Evolutionary conservation across 2,113 vertebrate species (phyloP), one percentile per base, ranked within the genome.

Genomic region (Carollia perspicillata): DNA sequence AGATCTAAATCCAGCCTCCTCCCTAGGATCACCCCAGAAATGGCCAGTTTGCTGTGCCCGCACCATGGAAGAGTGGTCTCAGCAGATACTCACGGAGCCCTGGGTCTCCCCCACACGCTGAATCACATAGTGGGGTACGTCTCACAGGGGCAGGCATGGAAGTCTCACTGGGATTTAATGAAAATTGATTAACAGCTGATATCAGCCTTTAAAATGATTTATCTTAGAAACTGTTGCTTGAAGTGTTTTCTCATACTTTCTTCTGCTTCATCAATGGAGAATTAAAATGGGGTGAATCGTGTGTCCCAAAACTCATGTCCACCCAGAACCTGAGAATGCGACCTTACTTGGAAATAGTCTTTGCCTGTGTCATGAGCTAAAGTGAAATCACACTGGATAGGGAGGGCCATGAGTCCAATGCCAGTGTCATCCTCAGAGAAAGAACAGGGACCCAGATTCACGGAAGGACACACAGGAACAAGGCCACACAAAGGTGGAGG

Each of bases 71-170:
- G 47, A 18, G 47, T 23, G 22, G 37, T 10, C 22, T 49, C 47
- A 11, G 66, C 2, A 44, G 22, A 40, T 12, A 40, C 14, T 4
- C 1, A 6, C 8, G 0, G 11, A 5, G 8, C 18, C 1, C n/a
- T n/a, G 10, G 33, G 20, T 13, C 26, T 5, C 16, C 8, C 55
- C n/a, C 6, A 5, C 6, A 6, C 26, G 5, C 28, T 23, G 55
- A 2, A 5, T 2, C 20, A 26, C 20, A 51, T 6, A 8, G 8
- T 28, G 3, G 20, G 42, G 13, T 10, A 4, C 18, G 18, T 26
- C 4, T 37, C 18, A 65, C 26, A 23, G 68, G 22, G 3, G 5
- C 65, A 40, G 20, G 11, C 5, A 6, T 11, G 10, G 8, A 55
- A 16, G 28, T 53, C 35, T 42, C 37, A 11, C 35, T 20, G 33